These are phyloP conservation scores for Rhynchonema sp. DNA, from an alignment of 2,888 invertebrate genomes.

Conservation along the genomic window DNA sequence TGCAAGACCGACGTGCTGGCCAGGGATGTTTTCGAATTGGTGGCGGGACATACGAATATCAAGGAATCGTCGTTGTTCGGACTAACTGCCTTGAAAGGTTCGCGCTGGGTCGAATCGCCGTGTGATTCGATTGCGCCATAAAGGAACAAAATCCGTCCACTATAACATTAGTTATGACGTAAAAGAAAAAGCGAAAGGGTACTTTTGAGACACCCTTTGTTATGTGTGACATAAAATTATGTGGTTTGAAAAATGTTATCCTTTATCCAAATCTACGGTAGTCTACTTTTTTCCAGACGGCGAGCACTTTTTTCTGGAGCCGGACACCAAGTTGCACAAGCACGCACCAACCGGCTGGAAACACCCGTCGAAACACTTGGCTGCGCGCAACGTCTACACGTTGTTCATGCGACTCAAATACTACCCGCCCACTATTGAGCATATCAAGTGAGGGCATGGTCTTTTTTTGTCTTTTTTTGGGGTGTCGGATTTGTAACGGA, in stretches of 20 bases:
- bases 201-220: too few species aligned
- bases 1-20: slow-evolving; percentile 31
- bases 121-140: too few species aligned
- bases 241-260: too few species aligned
- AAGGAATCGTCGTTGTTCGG: slow-evolving; percentile 35
- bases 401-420: slow-evolving; percentile 32
- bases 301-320: slow-evolving; percentile 34
- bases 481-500: neutral
- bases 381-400: slow-evolving; percentile 18
- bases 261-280: too few species aligned
- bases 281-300: slow-evolving; percentile 28
- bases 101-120: too few species aligned
- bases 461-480: neutral
- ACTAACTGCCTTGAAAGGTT: slow-evolving; percentile 30
- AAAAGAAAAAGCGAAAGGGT: too few species aligned
- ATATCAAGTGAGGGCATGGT: too few species aligned
- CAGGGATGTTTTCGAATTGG: slow-evolving; percentile 31
- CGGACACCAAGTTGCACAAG: slow-evolving; percentile 33
- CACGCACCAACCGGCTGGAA: slow-evolving; percentile 34
- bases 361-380: slow-evolving; percentile 13
- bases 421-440: slow-evolving; percentile 29
- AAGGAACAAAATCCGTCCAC: too few species aligned
- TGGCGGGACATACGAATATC: slow-evolving; percentile 31
- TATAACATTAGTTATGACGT: too few species aligned
- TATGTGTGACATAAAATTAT: too few species aligned